Evolutionary conservation across 1,140 invertebrate genomes (phyloP).

Genomic region (Calycopis cecrops): DNA sequence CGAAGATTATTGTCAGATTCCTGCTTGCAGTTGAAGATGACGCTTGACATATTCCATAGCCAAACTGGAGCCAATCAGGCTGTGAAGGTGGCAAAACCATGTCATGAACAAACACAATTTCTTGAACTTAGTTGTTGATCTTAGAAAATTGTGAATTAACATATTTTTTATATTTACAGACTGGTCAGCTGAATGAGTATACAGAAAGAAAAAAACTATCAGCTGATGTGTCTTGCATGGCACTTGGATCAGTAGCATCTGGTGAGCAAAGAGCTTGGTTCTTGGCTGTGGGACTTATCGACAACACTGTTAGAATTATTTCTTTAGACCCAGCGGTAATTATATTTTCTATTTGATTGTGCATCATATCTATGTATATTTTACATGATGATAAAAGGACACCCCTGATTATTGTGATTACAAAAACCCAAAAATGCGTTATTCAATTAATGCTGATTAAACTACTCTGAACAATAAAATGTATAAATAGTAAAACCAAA

Average conservation of each 20-base stretch:
- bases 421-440: slow-evolving; percentile 69
- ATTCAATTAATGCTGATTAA: slow-evolving; percentile 59
- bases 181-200: slow-evolving; percentile 98
- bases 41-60: slow-evolving; percentile 72
- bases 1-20: slow-evolving; percentile 52
- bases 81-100: slow-evolving; percentile 72
- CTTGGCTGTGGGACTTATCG: slow-evolving; percentile 95
- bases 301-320: slow-evolving; percentile 98
- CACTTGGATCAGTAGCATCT: slow-evolving; percentile 93
- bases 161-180: slow-evolving; percentile 75
- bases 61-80: slow-evolving; percentile 64
- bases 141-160: too few relatives aligned
- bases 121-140: too few relatives aligned
- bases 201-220: slow-evolving; percentile 98
- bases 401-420: slow-evolving; percentile 73
- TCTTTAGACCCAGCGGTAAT: slow-evolving; percentile 94
- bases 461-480: not conserved
- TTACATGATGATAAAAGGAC: slow-evolving; percentile 72
- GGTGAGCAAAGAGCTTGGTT: slow-evolving; percentile 98
- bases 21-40: slow-evolving; percentile 49
- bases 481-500: slow-evolving; percentile 5
- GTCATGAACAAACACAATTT: slow-evolving; percentile 52
- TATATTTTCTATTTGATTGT: slow-evolving; percentile 17
- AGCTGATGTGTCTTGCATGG: slow-evolving; percentile 99
- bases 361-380: slow-evolving; percentile 7